Conservation (phyloP, 2,113 vertebrate species). For the Notechis scutatus region DNA sequence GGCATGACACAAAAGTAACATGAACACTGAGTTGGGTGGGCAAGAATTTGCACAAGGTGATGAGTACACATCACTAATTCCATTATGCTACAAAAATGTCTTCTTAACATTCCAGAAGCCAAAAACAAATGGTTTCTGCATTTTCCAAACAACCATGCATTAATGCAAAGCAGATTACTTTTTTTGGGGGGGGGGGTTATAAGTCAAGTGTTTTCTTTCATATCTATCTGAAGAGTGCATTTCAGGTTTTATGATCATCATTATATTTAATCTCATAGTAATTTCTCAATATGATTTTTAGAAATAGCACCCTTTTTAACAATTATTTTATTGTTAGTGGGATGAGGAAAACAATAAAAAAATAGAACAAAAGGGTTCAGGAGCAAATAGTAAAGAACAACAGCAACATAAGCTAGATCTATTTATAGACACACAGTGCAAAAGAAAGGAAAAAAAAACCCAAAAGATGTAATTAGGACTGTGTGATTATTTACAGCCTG, state of each 20-base stretch:
- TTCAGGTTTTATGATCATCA: slow-evolving; percentile 31
- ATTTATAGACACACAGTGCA: slow-evolving; percentile 8
- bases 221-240: slow-evolving; percentile 39
- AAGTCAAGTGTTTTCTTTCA: slow-evolving; percentile 54
- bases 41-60: not conserved
- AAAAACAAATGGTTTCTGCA: slow-evolving; percentile 66
- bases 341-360: slow-evolving; percentile 42
- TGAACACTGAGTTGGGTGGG: slow-evolving; percentile 37
- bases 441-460: slow-evolving; percentile 36
- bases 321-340: slow-evolving; percentile 58
- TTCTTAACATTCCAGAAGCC: slow-evolving; percentile 71
- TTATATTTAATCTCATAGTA: slow-evolving; percentile 32
- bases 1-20: slow-evolving; percentile 49
- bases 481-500: slow-evolving; percentile 77
- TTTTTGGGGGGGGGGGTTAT: not conserved
- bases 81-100: slow-evolving; percentile 49
- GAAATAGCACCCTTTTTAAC: slow-evolving; percentile 44
- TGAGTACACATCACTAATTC: slow-evolving; percentile 44
- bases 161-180: slow-evolving; percentile 62
- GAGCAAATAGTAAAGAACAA: slow-evolving; percentile 53
- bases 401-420: not conserved
- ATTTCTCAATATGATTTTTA: slow-evolving; percentile 48
- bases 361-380: slow-evolving; percentile 54
- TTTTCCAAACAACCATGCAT: slow-evolving; percentile 74
- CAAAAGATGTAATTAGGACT: slow-evolving; percentile 69